Base-by-base conservation (phyloP, 2,888 invertebrate species). In the Arge pagana region DNA sequence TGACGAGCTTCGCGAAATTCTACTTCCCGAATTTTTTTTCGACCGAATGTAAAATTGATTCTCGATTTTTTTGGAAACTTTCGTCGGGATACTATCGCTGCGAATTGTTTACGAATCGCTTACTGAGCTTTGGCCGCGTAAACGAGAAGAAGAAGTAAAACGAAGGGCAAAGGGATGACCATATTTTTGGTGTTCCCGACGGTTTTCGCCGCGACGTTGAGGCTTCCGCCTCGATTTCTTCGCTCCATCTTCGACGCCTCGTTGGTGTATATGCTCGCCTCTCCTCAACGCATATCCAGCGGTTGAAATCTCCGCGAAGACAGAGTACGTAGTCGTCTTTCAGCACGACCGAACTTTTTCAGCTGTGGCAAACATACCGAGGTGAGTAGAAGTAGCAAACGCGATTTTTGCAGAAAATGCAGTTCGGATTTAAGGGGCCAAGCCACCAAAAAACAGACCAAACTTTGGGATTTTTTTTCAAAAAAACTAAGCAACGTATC, bases 121-220 rank as follows among this genome's bases (percentile, higher is more conserved):
- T 70, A 73, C 72, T 73, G 71, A 57, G 71, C 74, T 45, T 71
- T 65, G 50, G 64, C 68, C 52, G 62, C 56, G 58, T 65, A 55
- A 55, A 57, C 56, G 48, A 62, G 52, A 42, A 63, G 62, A 30
- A 68, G 53, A 33, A 70, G 60, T 18, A 70, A 56, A 50, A 70
- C 62, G 48, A 71, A 58, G 36, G 71, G 57, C 23, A 56, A 41
- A 58, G 69, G 63, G 31, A 62, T 65, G 51, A 63, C 53, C 53
- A 57, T 58, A 43, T 57, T 66, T 59, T 59, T 62, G 52, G 57
- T 43, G 63, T 62, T 64, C 53, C 60, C 58, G 59, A 58, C 55
- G 31, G 37, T 31, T 30, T 10, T 42, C 48, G 13, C 39, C 35
- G 11, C 42, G 45, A 18, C 39, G 23, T 58, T 61, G 56, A 59